Evolutionary conservation across 2,113 vertebrate genomes (phyloP).

Genomic region (Penelope pileata): DNA sequence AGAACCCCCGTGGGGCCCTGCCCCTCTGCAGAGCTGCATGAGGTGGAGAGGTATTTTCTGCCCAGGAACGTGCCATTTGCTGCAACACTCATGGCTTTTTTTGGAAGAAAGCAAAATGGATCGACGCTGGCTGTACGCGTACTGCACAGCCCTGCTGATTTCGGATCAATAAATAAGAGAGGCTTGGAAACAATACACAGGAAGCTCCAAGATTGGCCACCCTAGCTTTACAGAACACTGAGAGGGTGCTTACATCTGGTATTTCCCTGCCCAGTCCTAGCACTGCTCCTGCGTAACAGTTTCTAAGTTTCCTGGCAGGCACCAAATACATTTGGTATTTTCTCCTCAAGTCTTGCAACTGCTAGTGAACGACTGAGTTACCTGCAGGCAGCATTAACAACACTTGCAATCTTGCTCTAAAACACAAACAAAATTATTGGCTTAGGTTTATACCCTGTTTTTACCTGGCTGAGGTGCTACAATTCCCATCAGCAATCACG

Average conservation of each 20-base stretch:
- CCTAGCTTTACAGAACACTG: neutral
- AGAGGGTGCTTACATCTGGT: neutral
- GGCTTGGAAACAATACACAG: neutral
- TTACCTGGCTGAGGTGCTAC: slow-evolving; percentile 53
- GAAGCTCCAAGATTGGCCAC: neutral
- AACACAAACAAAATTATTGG: slow-evolving; percentile 14
- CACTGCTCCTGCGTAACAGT: neutral
- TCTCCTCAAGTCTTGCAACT: neutral
- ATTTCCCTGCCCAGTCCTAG: neutral
- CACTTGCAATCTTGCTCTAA: neutral
- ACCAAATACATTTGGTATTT: neutral
- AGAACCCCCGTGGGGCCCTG: neutral
- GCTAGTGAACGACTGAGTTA: neutral
- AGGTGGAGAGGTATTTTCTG: neutral
- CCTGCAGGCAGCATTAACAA: neutral
- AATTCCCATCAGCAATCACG: neutral
- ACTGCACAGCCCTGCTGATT: neutral
- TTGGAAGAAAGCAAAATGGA: neutral
- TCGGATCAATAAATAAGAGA: neutral
- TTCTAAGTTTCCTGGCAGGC: neutral
- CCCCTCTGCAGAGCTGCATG: neutral
- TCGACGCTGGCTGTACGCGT: neutral
- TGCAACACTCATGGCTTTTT: neutral
- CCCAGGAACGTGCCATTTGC: neutral
- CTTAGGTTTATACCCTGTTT: slow-evolving; percentile 69